Conservation (phyloP, 2,888 invertebrate species). For the Sarcophaga rosellei region DNA sequence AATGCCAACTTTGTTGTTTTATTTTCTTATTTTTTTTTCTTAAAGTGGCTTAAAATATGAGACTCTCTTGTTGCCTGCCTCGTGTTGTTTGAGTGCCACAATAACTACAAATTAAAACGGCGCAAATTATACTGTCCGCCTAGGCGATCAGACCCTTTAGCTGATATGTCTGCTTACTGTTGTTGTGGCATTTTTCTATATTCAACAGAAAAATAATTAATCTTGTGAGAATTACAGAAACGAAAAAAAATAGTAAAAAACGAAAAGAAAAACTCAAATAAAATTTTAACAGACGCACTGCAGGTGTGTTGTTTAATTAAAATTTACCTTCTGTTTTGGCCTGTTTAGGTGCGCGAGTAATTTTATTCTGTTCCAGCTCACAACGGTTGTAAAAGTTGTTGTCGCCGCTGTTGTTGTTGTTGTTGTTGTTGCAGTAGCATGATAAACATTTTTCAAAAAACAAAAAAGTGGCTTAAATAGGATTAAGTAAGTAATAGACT, state of each 20-base stretch:
- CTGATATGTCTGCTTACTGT: not conserved
- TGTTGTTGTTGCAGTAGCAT: constrained; percentile 17
- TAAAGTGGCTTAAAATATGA: not conserved
- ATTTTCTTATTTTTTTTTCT: not conserved
- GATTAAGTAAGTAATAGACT: constrained; percentile 6
- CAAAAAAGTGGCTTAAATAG: constrained; percentile 5
- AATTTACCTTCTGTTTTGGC: constrained; percentile 42
- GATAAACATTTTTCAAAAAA: constrained; percentile 18
- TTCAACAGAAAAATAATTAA: constrained; percentile 50
- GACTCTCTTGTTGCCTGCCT: not conserved
- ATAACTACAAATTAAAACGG: constrained; percentile 7
- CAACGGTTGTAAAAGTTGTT: not conserved
- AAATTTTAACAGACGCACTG: constrained; percentile 58
- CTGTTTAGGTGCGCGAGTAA: constrained; percentile 8
- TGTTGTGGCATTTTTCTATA: not conserved
- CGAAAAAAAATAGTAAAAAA: not conserved
- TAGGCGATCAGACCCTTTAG: constrained; percentile 28
- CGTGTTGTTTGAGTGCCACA: not conserved
- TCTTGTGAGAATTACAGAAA: constrained; percentile 47
- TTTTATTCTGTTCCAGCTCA: constrained; percentile 6
- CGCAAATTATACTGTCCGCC: not conserved
- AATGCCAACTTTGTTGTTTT: not conserved
- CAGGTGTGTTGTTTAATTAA: constrained; percentile 65
- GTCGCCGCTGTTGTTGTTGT: not conserved
- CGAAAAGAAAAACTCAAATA: constrained; percentile 4